Conservation (phyloP, 1,140 invertebrate species). For the Hycleus phaleratus region DNA sequence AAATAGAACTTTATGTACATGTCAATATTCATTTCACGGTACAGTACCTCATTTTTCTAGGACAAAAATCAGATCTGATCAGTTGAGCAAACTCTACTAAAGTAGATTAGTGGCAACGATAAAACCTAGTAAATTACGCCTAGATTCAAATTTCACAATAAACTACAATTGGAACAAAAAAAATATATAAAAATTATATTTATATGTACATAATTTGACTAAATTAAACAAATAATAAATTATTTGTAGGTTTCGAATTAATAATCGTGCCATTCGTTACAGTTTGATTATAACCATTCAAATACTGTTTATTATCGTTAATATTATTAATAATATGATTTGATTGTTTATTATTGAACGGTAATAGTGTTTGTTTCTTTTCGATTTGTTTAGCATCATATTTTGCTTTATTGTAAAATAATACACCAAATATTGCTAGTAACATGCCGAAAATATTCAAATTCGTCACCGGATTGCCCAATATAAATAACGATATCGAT, state of each 20-base stretch:
- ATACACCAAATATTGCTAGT: conserved; percentile 81
- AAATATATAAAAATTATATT: too few relatives aligned
- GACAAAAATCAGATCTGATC: too few relatives aligned
- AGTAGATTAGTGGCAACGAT: too few relatives aligned
- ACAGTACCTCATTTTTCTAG: too few relatives aligned
- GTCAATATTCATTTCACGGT: too few relatives aligned
- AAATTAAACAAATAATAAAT: conserved; percentile 27
- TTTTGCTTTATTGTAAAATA: conserved; percentile 82
- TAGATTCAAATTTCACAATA: too few relatives aligned
- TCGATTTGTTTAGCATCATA: conserved; percentile 57
- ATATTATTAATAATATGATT: conserved; percentile 22
- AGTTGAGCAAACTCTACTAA: too few relatives aligned
- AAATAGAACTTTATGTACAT: too few relatives aligned
- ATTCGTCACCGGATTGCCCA: conserved; percentile 87
- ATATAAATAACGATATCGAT: conserved; percentile 74
- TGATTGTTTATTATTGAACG: conserved; percentile 39
- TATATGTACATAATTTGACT: too few relatives aligned
- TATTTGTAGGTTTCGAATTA: conserved; percentile 19
- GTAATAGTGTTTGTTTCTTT: conserved; percentile 47
- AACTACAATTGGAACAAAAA: too few relatives aligned
- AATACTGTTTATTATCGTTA: conserved; percentile 6
- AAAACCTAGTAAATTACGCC: too few relatives aligned
- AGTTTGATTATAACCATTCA: conserved; percentile 12
- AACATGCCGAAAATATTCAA: conserved; percentile 87
- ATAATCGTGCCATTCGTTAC: conserved; percentile 11